These are phyloP conservation scores for Carcinoscorpius rotundicauda DNA, from an alignment of 1,140 invertebrate genomes.

Conservation along the genomic window DNA sequence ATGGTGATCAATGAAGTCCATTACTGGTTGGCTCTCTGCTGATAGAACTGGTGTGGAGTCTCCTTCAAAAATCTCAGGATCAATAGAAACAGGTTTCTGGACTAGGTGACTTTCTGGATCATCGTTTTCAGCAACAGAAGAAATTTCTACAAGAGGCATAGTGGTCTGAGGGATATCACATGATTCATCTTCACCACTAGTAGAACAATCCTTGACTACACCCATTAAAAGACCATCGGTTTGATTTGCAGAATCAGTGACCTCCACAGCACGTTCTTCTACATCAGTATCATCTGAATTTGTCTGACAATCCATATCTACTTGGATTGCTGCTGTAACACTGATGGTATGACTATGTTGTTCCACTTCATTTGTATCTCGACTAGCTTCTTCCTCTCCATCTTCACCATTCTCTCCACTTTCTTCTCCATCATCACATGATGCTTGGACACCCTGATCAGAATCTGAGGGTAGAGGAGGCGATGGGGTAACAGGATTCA, in stretches of 20 bases:
- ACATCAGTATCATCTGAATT: constrained; percentile 19
- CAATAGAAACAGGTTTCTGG: too few relatives aligned
- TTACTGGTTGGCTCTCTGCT: constrained; percentile 21
- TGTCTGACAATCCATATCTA: constrained; percentile 18
- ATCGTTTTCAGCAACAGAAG: too few relatives aligned
- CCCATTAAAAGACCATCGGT: constrained; percentile 7
- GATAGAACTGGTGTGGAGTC: constrained; percentile 11
- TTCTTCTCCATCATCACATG: constrained; percentile 18
- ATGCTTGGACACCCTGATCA: constrained; percentile 4
- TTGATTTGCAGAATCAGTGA: constrained; percentile 19
- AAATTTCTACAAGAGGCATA: too few relatives aligned
- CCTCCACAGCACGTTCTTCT: constrained; percentile 14
- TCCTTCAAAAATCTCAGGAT: too few relatives aligned
- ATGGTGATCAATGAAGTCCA: constrained; percentile 30
- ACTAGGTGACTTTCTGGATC: too few relatives aligned
- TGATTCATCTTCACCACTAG: too few relatives aligned
- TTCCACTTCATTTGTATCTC: constrained; percentile 8
- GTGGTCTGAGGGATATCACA: too few relatives aligned
- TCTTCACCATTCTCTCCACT: constrained; percentile 14
- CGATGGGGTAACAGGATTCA: constrained; percentile 25
- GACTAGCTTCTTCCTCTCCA: constrained; percentile 3
- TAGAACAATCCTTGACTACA: too few relatives aligned
- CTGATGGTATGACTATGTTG: constrained; percentile 5
- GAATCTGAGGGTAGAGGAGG: constrained; percentile 12
- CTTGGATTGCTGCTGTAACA: constrained; percentile 18